Conservation (phyloP, 53 echinoderm and acorn worm genomes). For the Luidia sarsii region DNA sequence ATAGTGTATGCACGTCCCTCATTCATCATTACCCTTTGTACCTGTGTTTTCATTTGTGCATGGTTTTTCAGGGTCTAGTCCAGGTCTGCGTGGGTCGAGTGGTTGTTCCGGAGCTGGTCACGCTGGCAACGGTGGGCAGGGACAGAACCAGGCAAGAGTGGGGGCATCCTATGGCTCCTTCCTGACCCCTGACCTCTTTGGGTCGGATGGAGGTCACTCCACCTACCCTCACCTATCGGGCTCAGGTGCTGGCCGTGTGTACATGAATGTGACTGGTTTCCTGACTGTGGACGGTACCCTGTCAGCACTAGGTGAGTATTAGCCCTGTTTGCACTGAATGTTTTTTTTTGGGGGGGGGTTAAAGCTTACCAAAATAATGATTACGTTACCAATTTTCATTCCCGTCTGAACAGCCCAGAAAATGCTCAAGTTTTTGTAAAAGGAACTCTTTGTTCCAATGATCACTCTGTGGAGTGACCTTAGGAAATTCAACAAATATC, state of each 20-base stretch:
- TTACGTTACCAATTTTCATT: background rate
- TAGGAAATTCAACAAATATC: too few relatives aligned
- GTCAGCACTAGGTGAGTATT: constrained; percentile 73
- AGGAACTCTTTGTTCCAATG: too few relatives aligned
- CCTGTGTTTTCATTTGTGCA: too few relatives aligned
- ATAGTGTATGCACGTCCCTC: too few relatives aligned
- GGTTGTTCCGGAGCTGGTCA: constrained; percentile 87
- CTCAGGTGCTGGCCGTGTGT: constrained; percentile 72
- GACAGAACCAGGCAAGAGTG: constrained; percentile 60
- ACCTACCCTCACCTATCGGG: constrained; percentile 82
- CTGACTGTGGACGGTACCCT: constrained; percentile 74
- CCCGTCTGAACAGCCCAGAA: too few relatives aligned
- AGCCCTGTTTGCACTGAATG: background rate
- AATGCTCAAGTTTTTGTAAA: too few relatives aligned
- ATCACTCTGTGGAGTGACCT: too few relatives aligned
- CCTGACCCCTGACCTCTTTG: constrained; percentile 71
- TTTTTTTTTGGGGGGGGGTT: background rate
- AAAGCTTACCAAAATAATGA: background rate
- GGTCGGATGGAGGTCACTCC: constrained; percentile 78
- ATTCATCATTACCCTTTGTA: too few relatives aligned
- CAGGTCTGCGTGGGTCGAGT: constrained; percentile 52
- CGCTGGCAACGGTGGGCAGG: constrained; percentile 83
- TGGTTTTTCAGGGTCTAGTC: constrained; percentile 60
- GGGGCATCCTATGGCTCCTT: constrained; percentile 81
- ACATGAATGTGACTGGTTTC: constrained; percentile 58